Conservation (phyloP, 2,888 invertebrate species). For the Dasypolia templi region DNA sequence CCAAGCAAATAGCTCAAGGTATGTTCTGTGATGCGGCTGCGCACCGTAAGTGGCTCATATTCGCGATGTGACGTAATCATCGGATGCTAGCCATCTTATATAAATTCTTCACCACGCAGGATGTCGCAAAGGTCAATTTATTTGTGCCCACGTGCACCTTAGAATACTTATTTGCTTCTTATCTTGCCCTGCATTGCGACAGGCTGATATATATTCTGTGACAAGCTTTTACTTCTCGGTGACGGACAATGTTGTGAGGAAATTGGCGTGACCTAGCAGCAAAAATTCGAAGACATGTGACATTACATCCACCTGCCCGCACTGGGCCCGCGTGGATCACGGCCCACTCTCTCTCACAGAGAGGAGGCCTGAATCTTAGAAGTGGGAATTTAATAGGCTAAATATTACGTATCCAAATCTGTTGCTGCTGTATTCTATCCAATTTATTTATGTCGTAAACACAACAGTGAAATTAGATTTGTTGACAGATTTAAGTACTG, state of each 20-base stretch:
- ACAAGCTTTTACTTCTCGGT: too few species aligned
- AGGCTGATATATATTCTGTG: neutral
- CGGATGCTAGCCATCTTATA: conserved; percentile 33
- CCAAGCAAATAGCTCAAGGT: neutral
- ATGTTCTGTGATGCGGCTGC: neutral
- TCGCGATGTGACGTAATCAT: conserved; percentile 21
- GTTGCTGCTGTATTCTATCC: neutral
- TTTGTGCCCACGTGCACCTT: conserved; percentile 19
- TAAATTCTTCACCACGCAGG: conserved; percentile 29
- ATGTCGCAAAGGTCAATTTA: conserved; percentile 25
- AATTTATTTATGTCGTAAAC: neutral
- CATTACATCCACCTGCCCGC: neutral
- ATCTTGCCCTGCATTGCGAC: neutral
- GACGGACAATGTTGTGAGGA: neutral
- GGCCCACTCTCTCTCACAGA: neutral
- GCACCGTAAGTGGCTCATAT: neutral
- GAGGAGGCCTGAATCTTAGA: neutral
- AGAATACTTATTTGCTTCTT: conserved; percentile 20
- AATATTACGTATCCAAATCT: neutral
- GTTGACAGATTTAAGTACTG: neutral
- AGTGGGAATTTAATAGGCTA: neutral
- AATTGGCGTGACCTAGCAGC: neutral
- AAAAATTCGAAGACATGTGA: neutral
- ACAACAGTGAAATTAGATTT: neutral
- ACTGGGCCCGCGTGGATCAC: neutral